A percentile compares a stretch with the other conserved stretches of the same genome.
Conservation (phyloP, 1,140 invertebrate genomes). For the Caerostris darwini region DNA sequence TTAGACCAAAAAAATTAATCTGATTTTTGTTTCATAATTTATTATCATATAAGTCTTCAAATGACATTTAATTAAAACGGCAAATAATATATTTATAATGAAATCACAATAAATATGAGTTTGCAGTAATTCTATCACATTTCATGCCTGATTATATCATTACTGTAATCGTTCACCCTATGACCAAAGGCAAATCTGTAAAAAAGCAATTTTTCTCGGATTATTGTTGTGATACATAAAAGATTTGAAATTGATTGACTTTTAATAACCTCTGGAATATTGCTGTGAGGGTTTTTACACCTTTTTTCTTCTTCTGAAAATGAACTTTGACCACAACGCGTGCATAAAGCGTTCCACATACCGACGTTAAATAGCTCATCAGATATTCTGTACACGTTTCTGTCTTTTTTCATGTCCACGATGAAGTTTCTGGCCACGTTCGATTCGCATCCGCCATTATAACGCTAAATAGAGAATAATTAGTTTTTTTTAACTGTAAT, state of each 20-base stretch:
- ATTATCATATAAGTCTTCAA: too few relatives aligned
- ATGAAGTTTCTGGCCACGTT: background rate
- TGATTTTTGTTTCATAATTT: too few relatives aligned
- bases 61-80: too few relatives aligned
- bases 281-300: background rate
- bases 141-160: too few relatives aligned
- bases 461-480: background rate
- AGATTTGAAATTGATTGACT: background rate
- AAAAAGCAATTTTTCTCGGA: background rate
- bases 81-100: too few relatives aligned
- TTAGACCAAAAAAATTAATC: too few relatives aligned
- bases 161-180: too few relatives aligned
- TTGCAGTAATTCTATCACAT: too few relatives aligned
- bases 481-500: conserved; percentile 15
- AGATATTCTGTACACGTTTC: conserved; percentile 6
- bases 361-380: conserved; percentile 6
- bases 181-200: too few relatives aligned
- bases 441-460: background rate
- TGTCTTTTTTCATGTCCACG: background rate
- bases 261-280: background rate
- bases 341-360: conserved; percentile 10
- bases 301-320: background rate
- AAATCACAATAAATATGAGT: too few relatives aligned
- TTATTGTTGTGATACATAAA: background rate
- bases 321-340: background rate